Base-by-base conservation (phyloP, 1,140 invertebrate genomes). In the Lucilia sericata region DNA sequence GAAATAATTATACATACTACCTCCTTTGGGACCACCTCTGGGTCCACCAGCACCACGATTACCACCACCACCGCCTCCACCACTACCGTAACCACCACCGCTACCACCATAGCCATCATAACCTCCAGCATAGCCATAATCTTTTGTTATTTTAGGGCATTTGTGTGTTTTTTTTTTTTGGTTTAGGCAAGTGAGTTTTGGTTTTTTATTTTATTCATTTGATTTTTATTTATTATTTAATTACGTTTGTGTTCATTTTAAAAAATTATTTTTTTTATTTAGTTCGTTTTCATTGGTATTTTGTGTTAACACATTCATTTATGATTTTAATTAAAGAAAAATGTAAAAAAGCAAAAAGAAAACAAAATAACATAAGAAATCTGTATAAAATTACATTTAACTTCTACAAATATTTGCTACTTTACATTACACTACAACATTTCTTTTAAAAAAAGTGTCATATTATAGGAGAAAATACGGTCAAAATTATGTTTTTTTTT, bases 111-210 rank as follows among this genome's bases (percentile, higher is more conserved):
- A 88, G 84, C 87, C 87, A 85, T 90, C 88, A 87, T 88, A 91
- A 87, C 87, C 88, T 87, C 89, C 89, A 86, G 89, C 88, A 86
- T 90, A 90, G 78, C 89, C 89, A 83, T 91, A 91, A 85, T 91
- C 89, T 91, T 86, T 86, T 84, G 42, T 84, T 47, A 82, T 47
- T 81, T 55, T 10, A 17, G 25, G n/a, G 19, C 25, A 36, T 80
- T 80, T 49, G n/a, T 51, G 36, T 78, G 42, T 30, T 19, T 19
- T 9, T 78, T 47, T 78, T 49, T 42, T 78, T 17, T 80, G 76
- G n/a, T 78, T 17, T 51, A 42, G n/a, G 30, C 30, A 74, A 74
- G 12, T 74, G 17, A 17, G 25, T 49, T 83, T 82, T 60, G 9
- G 25, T 75, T 75, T 30, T 49, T 36, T 5, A 47, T 78, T 84